Percentiles rank a stretch among this genome's conserved stretches.
Evolutionary conservation across 2,113 vertebrate species (phyloP).

Genomic region (Phaetusa simplex): DNA sequence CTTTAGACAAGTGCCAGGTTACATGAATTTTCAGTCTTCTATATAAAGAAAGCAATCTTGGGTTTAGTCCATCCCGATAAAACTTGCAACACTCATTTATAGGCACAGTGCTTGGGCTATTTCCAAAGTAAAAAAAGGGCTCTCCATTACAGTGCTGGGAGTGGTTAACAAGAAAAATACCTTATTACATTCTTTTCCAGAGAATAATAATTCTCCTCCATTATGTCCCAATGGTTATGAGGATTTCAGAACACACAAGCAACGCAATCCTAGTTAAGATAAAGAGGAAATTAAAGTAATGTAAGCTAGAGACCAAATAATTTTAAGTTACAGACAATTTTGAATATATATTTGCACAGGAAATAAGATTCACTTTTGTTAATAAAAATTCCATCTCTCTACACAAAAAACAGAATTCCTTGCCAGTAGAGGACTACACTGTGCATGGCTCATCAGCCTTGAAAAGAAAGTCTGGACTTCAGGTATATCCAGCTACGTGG

Average conservation of each 20-base stretch:
- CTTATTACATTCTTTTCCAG: background rate
- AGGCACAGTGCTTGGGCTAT: background rate
- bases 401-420: background rate
- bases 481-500: background rate
- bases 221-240: background rate
- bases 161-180: slow-evolving; percentile 22
- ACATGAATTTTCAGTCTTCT: slow-evolving; percentile 40
- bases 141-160: background rate
- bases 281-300: background rate
- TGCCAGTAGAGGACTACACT: background rate
- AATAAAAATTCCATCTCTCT: background rate
- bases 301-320: background rate
- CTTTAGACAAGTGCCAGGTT: slow-evolving; percentile 18
- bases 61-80: background rate
- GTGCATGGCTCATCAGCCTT: background rate
- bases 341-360: background rate
- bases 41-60: background rate
- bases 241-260: slow-evolving; percentile 5
- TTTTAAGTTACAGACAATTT: background rate
- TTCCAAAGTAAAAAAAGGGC: background rate
- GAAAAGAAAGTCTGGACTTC: background rate
- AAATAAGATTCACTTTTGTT: background rate
- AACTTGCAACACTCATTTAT: background rate
- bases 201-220: background rate
- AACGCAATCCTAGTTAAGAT: background rate